Conservation (phyloP, 2,113 vertebrate species). For the Amblyornis subalaris region DNA sequence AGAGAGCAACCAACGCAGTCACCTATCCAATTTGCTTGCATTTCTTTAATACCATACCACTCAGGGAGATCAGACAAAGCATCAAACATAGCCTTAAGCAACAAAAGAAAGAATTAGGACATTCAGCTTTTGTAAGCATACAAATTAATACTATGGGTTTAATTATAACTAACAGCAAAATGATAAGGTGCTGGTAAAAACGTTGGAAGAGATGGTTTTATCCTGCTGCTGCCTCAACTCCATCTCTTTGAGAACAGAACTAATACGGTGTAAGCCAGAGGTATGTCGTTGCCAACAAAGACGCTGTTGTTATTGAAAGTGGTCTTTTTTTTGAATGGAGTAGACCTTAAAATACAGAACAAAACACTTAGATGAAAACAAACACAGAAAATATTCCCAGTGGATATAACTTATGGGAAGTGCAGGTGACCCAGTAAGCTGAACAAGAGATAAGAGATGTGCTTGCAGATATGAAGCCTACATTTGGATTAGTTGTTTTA, state of each 20-base stretch:
- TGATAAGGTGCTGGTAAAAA: not conserved
- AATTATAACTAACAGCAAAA: not conserved
- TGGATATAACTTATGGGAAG: not conserved
- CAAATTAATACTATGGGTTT: not conserved
- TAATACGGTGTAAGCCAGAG: not conserved
- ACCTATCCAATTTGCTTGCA: constrained; percentile 98
- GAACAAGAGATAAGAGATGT: not conserved
- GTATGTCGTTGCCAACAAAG: not conserved
- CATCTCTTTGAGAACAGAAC: not conserved
- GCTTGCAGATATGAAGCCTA: not conserved
- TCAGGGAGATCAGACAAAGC: constrained; percentile 86
- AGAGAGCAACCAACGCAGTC: constrained; percentile 89
- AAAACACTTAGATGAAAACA: not conserved
- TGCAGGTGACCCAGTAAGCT: not conserved
- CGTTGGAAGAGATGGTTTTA: not conserved
- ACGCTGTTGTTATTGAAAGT: not conserved
- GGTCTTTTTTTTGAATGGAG: not conserved
- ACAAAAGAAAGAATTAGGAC: not conserved
- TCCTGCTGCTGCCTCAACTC: not conserved
- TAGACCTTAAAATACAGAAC: not conserved
- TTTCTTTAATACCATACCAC: constrained; percentile 95
- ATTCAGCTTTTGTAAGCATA: not conserved
- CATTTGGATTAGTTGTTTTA: not conserved
- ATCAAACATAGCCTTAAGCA: constrained; percentile 84
- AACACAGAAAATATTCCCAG: not conserved